A percentile compares a stretch with the other conserved stretches of the same genome.
Conservation (phyloP, 2,888 invertebrate species). For the Branchellion lobata region DNA sequence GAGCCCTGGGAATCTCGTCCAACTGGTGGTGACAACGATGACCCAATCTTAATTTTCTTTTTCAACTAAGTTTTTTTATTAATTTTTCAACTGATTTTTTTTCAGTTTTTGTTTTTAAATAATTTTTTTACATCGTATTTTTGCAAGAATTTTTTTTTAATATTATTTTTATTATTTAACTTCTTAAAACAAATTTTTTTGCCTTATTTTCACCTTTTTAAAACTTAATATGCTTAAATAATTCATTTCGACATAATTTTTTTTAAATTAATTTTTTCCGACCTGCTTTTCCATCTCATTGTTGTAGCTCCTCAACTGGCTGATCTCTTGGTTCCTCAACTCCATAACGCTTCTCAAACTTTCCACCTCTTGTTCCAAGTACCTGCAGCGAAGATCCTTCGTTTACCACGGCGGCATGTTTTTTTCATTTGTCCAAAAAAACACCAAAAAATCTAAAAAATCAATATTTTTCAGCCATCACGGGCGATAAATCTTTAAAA, state of each 20-base stretch:
- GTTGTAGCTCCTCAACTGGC: conserved; percentile 68
- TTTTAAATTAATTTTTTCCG: neutral
- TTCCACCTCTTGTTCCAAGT: conserved; percentile 73
- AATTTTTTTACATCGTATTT: neutral
- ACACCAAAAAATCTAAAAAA: too few relatives aligned
- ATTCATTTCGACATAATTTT: neutral
- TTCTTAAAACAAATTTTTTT: too few relatives aligned
- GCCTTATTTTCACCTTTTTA: conserved; percentile 5
- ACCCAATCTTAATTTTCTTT: neutral
- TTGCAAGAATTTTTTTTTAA: too few relatives aligned
- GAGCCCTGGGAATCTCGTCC: conserved; percentile 73
- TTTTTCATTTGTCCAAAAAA: too few relatives aligned
- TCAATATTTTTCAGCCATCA: too few relatives aligned
- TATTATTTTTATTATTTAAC: too few relatives aligned
- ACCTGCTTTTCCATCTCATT: conserved; percentile 70
- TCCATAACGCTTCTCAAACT: conserved; percentile 85
- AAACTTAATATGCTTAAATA: neutral
- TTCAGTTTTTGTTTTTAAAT: neutral
- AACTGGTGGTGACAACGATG: conserved; percentile 59
- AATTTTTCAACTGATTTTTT: neutral
- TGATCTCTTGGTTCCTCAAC: conserved; percentile 81
- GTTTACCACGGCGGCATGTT: too few relatives aligned
- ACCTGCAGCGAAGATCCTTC: conserved; percentile 30
- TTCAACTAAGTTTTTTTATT: neutral
- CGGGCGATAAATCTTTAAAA: too few relatives aligned